Conservation (phyloP, 2,797 vertebrate genomes). For the Triplophysa yarkandensis region DNA sequence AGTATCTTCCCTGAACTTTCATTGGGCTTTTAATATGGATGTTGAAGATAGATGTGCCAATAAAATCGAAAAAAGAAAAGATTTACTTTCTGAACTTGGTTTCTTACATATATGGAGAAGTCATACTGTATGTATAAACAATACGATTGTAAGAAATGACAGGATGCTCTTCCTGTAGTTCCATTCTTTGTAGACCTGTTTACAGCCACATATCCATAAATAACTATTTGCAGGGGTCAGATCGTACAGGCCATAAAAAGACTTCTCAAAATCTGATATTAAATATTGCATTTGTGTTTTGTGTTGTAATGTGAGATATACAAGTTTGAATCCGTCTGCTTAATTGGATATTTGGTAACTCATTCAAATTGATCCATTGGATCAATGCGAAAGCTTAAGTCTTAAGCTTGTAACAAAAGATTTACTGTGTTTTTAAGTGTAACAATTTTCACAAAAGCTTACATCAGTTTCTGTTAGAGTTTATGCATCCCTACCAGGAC, state of each 20-base stretch:
- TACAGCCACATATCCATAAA: conserved; percentile 13
- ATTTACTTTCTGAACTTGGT: neutral
- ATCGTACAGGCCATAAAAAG: neutral
- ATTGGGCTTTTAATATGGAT: neutral
- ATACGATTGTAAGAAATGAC: neutral
- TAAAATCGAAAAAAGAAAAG: too few relatives aligned
- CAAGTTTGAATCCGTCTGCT: neutral
- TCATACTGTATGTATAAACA: conserved; percentile 5
- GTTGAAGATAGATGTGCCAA: neutral
- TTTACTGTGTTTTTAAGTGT: too few relatives aligned
- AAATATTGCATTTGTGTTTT: neutral
- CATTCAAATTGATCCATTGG: too few relatives aligned
- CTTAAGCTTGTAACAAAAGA: too few relatives aligned
- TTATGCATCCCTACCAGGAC: too few relatives aligned
- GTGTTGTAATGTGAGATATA: neutral
- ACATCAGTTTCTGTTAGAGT: too few relatives aligned
- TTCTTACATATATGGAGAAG: conserved; percentile 9
- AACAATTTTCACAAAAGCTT: too few relatives aligned
- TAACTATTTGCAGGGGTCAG: neutral
- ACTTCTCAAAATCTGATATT: too few relatives aligned
- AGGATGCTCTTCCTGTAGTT: conserved; percentile 28
- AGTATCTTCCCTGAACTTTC: too few relatives aligned
- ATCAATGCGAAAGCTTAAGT: too few relatives aligned
- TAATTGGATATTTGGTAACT: too few relatives aligned
- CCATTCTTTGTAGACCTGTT: conserved; percentile 3